These are phyloP conservation scores for Temnothorax curvispinosus DNA, from an alignment of 1,140 invertebrate genomes.

Conservation along the genomic window DNA sequence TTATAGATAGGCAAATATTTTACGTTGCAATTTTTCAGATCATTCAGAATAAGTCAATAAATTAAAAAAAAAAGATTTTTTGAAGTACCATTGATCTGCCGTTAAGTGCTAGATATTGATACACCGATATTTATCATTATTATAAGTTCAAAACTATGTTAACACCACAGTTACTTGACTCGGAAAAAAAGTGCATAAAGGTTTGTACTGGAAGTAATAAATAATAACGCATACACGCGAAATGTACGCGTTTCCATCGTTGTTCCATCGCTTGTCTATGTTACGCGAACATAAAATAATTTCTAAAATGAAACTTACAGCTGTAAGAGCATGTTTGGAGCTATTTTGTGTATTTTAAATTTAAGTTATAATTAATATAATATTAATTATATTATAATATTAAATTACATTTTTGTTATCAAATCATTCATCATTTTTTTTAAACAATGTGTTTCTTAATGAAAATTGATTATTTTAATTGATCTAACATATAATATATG, in stretches of 20 bases:
- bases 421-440: slow-evolving; percentile 10
- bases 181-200: not conserved
- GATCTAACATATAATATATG: slow-evolving; percentile 46
- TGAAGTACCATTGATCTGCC: slow-evolving; percentile 57
- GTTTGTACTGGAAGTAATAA: slow-evolving; percentile 18
- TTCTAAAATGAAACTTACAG: not conserved
- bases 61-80: slow-evolving; percentile 9
- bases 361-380: slow-evolving; percentile 45
- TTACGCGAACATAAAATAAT: slow-evolving; percentile 2
- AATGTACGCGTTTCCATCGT: not conserved
- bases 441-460: slow-evolving; percentile 34
- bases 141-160: slow-evolving; percentile 18
- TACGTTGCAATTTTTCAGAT: slow-evolving; percentile 46
- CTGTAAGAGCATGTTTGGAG: not conserved
- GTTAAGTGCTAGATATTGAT: slow-evolving; percentile 63
- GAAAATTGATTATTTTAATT: slow-evolving; percentile 57
- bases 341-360: slow-evolving; percentile 30
- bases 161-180: not conserved
- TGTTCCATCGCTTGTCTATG: not conserved
- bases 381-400: slow-evolving; percentile 22
- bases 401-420: slow-evolving; percentile 30
- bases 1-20: slow-evolving; percentile 3
- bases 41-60: slow-evolving; percentile 4
- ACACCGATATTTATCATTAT: slow-evolving; percentile 36
- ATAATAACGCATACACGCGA: not conserved